Base-by-base conservation (phyloP, 2,888 invertebrate species). In the Ennomos quercinarius region DNA sequence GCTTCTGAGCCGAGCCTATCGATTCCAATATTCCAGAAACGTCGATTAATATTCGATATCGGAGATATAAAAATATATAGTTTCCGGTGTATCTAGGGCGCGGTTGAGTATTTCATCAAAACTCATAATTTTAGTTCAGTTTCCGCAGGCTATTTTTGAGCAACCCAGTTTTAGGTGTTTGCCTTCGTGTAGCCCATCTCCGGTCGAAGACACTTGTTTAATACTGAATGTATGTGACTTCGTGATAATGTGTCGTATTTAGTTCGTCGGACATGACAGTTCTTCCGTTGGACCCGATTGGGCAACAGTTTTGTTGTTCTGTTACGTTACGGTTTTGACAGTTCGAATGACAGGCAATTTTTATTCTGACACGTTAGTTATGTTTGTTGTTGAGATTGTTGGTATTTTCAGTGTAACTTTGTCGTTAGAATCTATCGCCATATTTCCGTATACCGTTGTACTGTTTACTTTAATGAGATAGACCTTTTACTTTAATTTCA, bases 121-220 rank as follows among this genome's bases (percentile, higher is more conserved):
- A 89, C 81, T 91, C 88, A 91, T 91, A 91, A 91, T 90, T 89
- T 81, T 80, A 81, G 76, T 53, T 73, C 78, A 80, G 85, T 89
- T 90, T 91, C 91, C 91, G 91, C 74, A 74, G 82, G 81, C 80
- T 84, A 82, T 86, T 89, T 87, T 87, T 79, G 84, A 80, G 69
- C 87, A 88, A 87, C 90, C 89, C 76, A 91, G 83, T 83, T 89
- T 71, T 66, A 42, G 27, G 27, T 27, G 36, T 59, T 38, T 45
- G 48, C 43, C 49, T 42, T 41, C 47, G 27, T 38, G 43, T 36
- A 68, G 67, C 68, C 72, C 75, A 78, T 80, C 79, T 78, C 79
- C 78, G 74, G 74, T 73, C 59, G 56, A 72, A 73, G 67, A 69
- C 66, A 74, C 74, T 71, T 72, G 70, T 72, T 68, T 73, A 74